phyloP scores from a whole-genome alignment of 2,797 vertebrate genomes.

The Chloroceryle amazona region DNA sequence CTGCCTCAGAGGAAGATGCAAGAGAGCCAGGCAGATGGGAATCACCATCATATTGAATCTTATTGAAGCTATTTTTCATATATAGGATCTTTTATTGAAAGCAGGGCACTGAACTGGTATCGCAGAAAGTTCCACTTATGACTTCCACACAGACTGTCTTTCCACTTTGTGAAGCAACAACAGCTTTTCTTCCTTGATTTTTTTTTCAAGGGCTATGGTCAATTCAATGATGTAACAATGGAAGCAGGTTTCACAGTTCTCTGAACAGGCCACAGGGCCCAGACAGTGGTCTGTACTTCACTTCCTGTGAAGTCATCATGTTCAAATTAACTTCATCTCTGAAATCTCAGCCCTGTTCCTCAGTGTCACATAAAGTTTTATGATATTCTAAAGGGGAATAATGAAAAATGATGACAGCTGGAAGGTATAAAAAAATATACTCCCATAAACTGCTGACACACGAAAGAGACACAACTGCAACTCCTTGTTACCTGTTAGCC shows the following conservation, averaged over 20 bases:
- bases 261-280: background rate
- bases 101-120: background rate
- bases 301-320: background rate
- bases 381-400: background rate
- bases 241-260: background rate
- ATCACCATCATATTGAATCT: background rate
- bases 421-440: background rate
- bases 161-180: background rate
- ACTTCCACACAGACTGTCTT: background rate
- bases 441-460: background rate
- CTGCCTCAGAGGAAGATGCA: background rate
- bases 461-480: background rate
- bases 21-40: background rate
- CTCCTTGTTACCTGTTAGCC: background rate
- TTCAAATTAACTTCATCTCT: background rate
- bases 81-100: background rate
- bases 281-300: background rate
- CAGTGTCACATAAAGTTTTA: background rate
- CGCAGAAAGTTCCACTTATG: background rate
- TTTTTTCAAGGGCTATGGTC: background rate
- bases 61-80: background rate
- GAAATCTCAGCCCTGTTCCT: background rate
- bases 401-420: background rate
- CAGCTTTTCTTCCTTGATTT: background rate
- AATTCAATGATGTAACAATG: background rate